phyloP scores from a whole-genome alignment of 2,113 vertebrate genomes.

The Carollia perspicillata region DNA sequence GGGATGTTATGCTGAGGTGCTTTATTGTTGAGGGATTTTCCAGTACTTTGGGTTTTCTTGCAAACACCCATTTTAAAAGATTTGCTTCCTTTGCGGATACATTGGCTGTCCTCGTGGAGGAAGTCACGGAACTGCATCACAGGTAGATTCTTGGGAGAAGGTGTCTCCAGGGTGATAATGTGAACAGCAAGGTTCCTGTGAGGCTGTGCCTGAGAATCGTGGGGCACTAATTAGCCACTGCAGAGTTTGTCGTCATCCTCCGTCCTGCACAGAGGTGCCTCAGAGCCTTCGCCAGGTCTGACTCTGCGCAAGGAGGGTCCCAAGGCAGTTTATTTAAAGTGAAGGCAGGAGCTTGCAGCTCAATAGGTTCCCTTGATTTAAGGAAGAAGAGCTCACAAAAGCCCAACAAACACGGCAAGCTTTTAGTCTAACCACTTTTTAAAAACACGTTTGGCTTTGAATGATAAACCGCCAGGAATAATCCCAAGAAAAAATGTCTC shows the following conservation, averaged over 20 bases:
- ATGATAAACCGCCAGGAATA: background rate
- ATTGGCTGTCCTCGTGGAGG: background rate
- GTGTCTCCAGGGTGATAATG: background rate
- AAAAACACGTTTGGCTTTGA: slow-evolving; percentile 35
- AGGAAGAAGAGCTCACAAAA: background rate
- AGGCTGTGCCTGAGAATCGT: background rate
- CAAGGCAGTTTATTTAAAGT: slow-evolving; percentile 61
- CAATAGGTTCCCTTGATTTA: slow-evolving; percentile 56
- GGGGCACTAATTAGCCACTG: slow-evolving; percentile 20
- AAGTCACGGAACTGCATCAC: background rate
- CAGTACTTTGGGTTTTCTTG: background rate
- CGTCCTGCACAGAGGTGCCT: slow-evolving; percentile 30
- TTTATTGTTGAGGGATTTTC: background rate
- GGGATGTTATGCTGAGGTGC: background rate
- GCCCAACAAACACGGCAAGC: background rate
- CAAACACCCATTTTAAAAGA: background rate
- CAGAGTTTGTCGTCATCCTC: slow-evolving; percentile 28
- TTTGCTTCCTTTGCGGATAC: background rate
- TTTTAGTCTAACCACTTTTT: background rate
- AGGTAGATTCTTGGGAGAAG: background rate
- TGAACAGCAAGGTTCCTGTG: slow-evolving; percentile 14
- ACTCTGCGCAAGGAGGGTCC: slow-evolving; percentile 29
- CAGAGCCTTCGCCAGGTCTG: slow-evolving; percentile 3
- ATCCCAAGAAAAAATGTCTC: background rate
- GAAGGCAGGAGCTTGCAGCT: slow-evolving; percentile 11